Evolutionary conservation across 2,888 invertebrate genomes (phyloP), one percentile per base, ranked within the genome.

Genomic region (Lysandra coridon): DNA sequence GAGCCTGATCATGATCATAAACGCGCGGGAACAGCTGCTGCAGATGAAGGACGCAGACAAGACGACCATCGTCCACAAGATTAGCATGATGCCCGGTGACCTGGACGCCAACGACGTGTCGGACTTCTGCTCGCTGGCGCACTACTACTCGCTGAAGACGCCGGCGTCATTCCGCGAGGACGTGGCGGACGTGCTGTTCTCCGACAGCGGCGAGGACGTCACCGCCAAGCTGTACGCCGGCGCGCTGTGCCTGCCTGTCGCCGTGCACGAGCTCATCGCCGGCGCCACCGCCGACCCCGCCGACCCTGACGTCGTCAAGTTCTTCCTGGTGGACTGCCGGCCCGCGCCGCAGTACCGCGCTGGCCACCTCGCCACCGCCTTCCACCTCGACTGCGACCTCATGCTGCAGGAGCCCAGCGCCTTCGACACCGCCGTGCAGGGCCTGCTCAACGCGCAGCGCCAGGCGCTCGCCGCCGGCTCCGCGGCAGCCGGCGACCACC

Each of bases 321-420:
- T 99, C 91, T 99, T 99, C 91, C 95, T 99, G 82, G 99, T 99
- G 10, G 99, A 99, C 91, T 99, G 99, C 90, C 96, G 99, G 82
- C 99, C 99, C 10, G 97, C 98, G 14, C 98, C 99, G 83, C 99
- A 99, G 87, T 99, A 99, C 88, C 99, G 99, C 93, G 97, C 97
- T 79, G 99, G 99, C 0, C 99, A 99, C 94, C 95, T 99, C 83
- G 97, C 98, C 1, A 99, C 99, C 78, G 99, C 99, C 79, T 99
- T 99, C 94, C 99, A 99, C 92, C 95, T 99, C 82, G 99, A 99
- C 91, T 99, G 99, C 86, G 98, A 98, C 91, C 95, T 99, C 86
- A 98, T 99, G 98, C 95, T 99, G 80, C 98, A 99, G 94, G 99
- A 99, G 89, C 99, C 99, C 0, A 96, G 97, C 83, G 98, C 99